Percentiles rank a stretch among this genome's conserved stretches.
phyloP scores from a whole-genome alignment of 2,888 invertebrate species.

The Habroteleia sp. region DNA sequence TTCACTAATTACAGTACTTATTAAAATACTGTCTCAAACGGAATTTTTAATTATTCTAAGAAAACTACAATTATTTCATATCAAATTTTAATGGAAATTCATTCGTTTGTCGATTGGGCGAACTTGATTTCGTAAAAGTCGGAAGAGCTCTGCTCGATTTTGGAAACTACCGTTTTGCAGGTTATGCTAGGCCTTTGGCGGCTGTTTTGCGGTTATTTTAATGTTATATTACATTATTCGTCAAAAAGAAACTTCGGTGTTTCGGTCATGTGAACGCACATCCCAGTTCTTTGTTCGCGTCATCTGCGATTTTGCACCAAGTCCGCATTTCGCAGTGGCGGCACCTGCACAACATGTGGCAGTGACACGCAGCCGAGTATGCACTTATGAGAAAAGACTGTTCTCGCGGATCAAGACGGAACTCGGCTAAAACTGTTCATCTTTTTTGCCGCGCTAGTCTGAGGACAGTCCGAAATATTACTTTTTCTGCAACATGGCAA shows the following conservation, averaged over 20 bases:
- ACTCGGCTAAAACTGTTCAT: conserved; percentile 7
- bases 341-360: conserved; percentile 60
- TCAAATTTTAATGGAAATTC: too few species aligned
- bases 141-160: too few species aligned
- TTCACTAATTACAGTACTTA: too few species aligned
- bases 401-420: conserved; percentile 19
- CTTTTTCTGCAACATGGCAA: conserved; percentile 23
- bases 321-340: conserved; percentile 40
- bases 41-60: too few species aligned
- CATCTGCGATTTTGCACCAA: conserved; percentile 51
- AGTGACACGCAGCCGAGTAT: conserved; percentile 36
- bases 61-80: too few species aligned
- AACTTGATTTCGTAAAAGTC: too few species aligned
- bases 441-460: conserved; percentile 34
- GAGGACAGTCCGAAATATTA: conserved; percentile 39
- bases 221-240: conserved; percentile 43
- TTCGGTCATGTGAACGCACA: conserved; percentile 42
- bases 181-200: too few species aligned
- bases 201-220: conserved; percentile 12
- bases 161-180: not conserved
- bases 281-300: conserved; percentile 46
- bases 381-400: conserved; percentile 49
- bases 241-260: conserved; percentile 39
- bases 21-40: too few species aligned
- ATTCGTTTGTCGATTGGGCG: too few species aligned